Conservation (phyloP, 2,113 vertebrate species). For the Erythrolamprus reginae region DNA sequence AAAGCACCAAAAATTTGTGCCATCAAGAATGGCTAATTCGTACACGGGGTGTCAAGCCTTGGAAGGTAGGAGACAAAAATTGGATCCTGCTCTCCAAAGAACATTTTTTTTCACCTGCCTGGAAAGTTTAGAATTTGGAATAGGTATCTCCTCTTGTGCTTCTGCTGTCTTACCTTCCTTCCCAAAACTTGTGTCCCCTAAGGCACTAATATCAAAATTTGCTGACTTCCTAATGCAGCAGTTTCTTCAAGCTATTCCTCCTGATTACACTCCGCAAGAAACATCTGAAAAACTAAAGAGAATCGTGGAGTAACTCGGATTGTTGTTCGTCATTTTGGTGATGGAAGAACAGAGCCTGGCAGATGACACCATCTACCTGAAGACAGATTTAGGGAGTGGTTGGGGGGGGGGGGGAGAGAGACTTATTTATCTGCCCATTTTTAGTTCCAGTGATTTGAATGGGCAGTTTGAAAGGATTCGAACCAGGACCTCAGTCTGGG, state of each 20-base stretch:
- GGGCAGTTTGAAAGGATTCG: not conserved
- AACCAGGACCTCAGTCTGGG: conserved; percentile 2
- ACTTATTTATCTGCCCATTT: not conserved
- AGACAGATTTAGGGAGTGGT: not conserved
- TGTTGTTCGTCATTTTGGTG: not conserved
- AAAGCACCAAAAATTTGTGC: not conserved
- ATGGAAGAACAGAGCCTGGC: not conserved
- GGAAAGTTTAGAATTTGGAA: not conserved
- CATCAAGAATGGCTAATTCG: not conserved
- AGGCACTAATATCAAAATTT: conserved; percentile 71
- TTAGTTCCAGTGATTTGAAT: not conserved
- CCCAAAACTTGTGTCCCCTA: conserved; percentile 58
- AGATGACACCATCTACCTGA: no score
- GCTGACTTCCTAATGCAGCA: conserved; percentile 56
- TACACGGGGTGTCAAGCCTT: conserved; percentile 27
- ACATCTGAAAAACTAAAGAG: conserved; percentile 46
- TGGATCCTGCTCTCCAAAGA: conserved; percentile 49
- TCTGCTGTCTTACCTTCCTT: conserved; percentile 22
- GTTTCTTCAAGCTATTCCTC: conserved; percentile 50
- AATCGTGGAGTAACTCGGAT: not conserved
- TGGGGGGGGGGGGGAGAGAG: not conserved
- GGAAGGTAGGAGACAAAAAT: conserved; percentile 27
- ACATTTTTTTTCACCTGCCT: conserved; percentile 34
- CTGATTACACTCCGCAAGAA: conserved; percentile 41
- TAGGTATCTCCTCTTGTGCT: not conserved